Evolutionary conservation across 2,113 vertebrate genomes (phyloP).

Genomic region (Ptilonorhynchus violaceus): DNA sequence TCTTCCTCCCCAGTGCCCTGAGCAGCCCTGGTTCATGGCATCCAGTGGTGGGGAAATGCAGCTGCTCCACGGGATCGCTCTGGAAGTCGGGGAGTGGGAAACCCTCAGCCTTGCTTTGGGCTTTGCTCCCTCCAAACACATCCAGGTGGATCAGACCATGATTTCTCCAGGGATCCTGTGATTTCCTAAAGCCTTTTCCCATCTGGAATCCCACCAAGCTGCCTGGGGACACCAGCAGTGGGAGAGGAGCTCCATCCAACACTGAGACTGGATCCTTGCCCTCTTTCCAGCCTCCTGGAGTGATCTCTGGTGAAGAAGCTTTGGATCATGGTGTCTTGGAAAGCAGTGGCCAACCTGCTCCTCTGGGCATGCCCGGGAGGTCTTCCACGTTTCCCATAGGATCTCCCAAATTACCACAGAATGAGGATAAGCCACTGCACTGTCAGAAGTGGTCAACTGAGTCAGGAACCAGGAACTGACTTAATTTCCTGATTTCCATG

Average conservation of each 20-base stretch:
- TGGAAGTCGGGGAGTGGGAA: not conserved
- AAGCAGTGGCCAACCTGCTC: not conserved
- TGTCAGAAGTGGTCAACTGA: not conserved
- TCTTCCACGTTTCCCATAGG: not conserved
- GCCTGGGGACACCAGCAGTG: too few relatives aligned
- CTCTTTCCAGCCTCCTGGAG: not conserved
- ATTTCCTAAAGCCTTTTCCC: not conserved
- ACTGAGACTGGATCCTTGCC: accelerated
- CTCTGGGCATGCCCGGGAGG: not conserved
- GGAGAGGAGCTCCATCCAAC: not conserved
- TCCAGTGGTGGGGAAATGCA: not conserved
- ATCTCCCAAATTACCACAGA: not conserved
- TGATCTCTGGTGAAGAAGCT: not conserved
- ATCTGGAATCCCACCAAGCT: not conserved
- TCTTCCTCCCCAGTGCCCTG: not conserved
- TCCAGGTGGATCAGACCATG: accelerated
- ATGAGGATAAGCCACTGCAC: too few relatives aligned
- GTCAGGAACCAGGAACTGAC: not conserved
- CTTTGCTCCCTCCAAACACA: not conserved
- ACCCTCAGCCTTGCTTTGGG: not conserved
- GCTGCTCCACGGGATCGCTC: not conserved
- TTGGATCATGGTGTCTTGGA: not conserved
- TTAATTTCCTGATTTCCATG: not conserved
- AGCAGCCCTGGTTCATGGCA: not conserved
- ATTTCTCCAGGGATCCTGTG: not conserved